These are phyloP conservation scores for Pitangus sulphuratus DNA, from an alignment of 2,797 vertebrate genomes.

Conservation along the genomic window DNA sequence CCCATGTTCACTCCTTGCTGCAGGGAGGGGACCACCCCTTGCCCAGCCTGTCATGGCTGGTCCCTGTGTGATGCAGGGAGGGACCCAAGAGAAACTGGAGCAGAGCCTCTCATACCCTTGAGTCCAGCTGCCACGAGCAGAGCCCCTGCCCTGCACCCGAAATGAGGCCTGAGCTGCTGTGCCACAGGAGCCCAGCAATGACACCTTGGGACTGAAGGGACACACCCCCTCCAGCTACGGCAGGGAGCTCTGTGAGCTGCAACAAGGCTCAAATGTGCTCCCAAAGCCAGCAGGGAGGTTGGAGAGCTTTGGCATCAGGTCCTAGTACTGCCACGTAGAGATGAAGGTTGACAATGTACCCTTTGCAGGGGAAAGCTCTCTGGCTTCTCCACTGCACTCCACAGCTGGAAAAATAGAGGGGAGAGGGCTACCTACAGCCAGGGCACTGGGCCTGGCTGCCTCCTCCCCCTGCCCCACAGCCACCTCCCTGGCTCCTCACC, in stretches of 20 bases:
- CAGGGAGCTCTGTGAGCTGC: not conserved
- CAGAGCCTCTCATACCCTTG: not conserved
- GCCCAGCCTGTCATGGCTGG: not conserved
- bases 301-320: not conserved
- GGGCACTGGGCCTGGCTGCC: not conserved
- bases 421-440: not conserved
- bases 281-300: not conserved
- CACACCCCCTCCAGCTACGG: not conserved
- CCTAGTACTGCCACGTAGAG: accelerated
- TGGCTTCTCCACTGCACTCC: not conserved
- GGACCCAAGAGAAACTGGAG: not conserved
- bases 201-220: not conserved
- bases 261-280: not conserved
- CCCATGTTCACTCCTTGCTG: not conserved
- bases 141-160: not conserved
- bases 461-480: not conserved
- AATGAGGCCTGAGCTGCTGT: not conserved
- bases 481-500: slow-evolving; percentile 31
- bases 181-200: not conserved
- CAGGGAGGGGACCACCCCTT: not conserved
- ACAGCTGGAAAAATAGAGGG: not conserved
- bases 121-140: not conserved
- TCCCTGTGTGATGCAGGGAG: not conserved
- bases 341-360: not conserved
- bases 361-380: not conserved